A percentile compares a stretch with the other conserved stretches of the same genome.
phyloP scores from a whole-genome alignment of 2,797 vertebrate species.

The Enteromius viviparus region DNA sequence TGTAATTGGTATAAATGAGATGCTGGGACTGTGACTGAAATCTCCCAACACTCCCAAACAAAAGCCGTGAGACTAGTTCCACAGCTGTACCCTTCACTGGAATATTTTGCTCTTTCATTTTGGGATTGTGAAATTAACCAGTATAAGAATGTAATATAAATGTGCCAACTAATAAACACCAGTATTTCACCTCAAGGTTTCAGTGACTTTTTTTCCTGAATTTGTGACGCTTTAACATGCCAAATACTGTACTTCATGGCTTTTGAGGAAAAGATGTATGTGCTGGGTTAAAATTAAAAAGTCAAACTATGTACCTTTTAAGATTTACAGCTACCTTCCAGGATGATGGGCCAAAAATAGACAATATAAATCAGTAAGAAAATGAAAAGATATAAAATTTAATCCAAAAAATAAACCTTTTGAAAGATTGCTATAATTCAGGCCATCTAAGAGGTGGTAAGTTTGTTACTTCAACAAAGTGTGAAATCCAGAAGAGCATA shows the following conservation, averaged over 20 bases:
- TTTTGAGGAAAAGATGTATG: not conserved
- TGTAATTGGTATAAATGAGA: not conserved
- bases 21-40: not conserved
- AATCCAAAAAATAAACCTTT: not conserved
- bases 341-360: not conserved
- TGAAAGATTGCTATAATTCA: not conserved
- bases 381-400: not conserved
- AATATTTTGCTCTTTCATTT: conserved; percentile 74
- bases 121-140: conserved; percentile 79
- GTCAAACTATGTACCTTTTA: not conserved
- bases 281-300: not conserved
- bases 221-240: not conserved
- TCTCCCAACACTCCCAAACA: not conserved
- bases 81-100: conserved; percentile 68
- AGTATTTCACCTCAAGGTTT: conserved; percentile 80
- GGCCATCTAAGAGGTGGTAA: not conserved
- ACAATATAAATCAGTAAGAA: too few relatives aligned
- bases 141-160: conserved; percentile 84
- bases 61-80: conserved; percentile 46
- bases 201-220: not conserved
- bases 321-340: not conserved
- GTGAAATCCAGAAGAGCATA: too few relatives aligned
- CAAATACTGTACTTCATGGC: not conserved
- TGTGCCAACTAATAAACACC: conserved; percentile 89
- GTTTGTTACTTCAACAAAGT: not conserved